Conservation (phyloP, 2,797 vertebrate genomes). For the Lerista edwardsae region DNA sequence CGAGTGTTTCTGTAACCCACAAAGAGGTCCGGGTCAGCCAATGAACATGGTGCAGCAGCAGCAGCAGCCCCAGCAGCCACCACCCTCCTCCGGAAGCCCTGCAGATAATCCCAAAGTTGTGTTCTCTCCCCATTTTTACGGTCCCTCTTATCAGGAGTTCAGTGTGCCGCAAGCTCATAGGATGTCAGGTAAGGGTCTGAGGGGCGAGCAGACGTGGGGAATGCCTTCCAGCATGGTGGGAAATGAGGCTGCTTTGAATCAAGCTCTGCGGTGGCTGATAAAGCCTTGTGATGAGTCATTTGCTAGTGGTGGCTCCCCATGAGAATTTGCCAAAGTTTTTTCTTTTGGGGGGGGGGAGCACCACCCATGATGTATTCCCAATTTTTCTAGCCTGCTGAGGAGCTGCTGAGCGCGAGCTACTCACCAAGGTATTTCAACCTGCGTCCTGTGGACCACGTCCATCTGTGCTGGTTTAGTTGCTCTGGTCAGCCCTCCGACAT, state of each 20-base stretch:
- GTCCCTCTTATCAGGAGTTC: conserved; percentile 80
- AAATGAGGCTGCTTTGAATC: not conserved
- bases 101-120: conserved; percentile 70
- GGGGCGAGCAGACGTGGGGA: not conserved
- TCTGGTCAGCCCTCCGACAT: too few species aligned
- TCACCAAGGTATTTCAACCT: too few species aligned
- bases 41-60: conserved; percentile 60
- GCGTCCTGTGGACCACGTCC: too few species aligned
- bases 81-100: conserved; percentile 46
- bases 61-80: conserved; percentile 38
- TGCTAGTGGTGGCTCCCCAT: not conserved
- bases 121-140: conserved; percentile 76
- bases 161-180: conserved; percentile 77
- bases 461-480: too few species aligned
- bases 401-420: too few species aligned
- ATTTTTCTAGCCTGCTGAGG: too few species aligned
- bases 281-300: not conserved
- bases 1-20: conserved; percentile 73
- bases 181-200: conserved; percentile 79
- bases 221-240: not conserved
- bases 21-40: conserved; percentile 68
- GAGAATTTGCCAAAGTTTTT: not conserved
- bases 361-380: too few species aligned
- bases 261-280: not conserved
- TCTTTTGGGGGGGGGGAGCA: not conserved